Base-by-base conservation (phyloP, 2,888 invertebrate genomes). In the Callimorpha dominula region DNA sequence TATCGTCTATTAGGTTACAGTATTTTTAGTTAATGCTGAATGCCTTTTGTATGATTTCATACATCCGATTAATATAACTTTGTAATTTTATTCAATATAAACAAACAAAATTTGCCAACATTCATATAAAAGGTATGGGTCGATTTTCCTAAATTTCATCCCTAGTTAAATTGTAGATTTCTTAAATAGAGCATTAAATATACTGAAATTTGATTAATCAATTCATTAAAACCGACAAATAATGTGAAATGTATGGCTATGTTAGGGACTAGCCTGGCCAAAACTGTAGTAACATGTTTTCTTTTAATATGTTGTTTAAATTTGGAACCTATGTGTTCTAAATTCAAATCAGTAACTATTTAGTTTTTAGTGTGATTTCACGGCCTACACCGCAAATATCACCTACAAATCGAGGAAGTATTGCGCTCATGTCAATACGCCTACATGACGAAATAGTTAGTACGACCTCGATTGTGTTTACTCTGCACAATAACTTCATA, bases 401-500 rank as follows among this genome's bases (percentile, higher is more conserved):
- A 68, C 80, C 71, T 73, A 67, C 80, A 78, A 73, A 83, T 85
- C 85, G 82, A 88, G 89, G 89, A 90, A 90, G 86, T 81, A 85
- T 68, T 79, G 77, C 81, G 84, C 81, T 70, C 77, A 50, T 85
- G 85, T 86, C 86, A 89, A 89, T 85, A 86, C 66, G 72, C 72
- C 82, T 85, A 78, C 88, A 88, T 87, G 91, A 89, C 87, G 81
- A 81, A 87, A 86, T 87, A 87, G 88, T 92, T 92, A 92, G 90
- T 90, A 83, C 85, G 87, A 76, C 88, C 89, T 89, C 89, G 86
- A 85, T 84, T 68, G 40, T 86, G 83, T 89, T 82, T 84, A 78
- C 78, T 79, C 73, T 71, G 65, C 72, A 80, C 79, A 79, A 78
- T 84, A 84, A 83, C 78, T 81, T 78, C 65, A 76, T 77, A 78